A percentile compares a stretch with the other conserved stretches of the same genome.
Conservation (phyloP, 2,113 vertebrate species). For the Caranx melampygus region DNA sequence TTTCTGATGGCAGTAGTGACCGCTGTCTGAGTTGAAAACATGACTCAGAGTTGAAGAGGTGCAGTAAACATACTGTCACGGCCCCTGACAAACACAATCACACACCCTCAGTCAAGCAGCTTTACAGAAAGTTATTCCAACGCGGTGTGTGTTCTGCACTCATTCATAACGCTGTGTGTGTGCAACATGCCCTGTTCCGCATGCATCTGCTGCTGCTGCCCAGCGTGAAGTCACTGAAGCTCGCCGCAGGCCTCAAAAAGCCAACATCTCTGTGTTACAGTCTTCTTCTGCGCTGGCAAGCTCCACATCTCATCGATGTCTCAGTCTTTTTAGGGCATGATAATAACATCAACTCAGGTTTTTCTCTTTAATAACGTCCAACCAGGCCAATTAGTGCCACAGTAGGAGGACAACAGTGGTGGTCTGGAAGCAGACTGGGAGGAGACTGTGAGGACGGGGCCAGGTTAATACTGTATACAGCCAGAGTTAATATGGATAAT, state of each 20-base stretch:
- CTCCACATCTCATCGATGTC: conserved; percentile 40
- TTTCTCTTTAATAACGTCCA: conserved; percentile 39
- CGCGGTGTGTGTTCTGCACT: conserved; percentile 9
- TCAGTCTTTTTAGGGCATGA: conserved; percentile 34
- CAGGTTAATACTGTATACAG: conserved; percentile 1
- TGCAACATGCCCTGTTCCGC: conserved; percentile 31
- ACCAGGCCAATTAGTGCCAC: conserved; percentile 61
- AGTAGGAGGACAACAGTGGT: conserved; percentile 5
- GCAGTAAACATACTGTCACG: conserved; percentile 1
- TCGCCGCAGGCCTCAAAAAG: conserved; percentile 22
- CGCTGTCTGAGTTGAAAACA: conserved; percentile 3
- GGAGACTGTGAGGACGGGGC: not conserved
- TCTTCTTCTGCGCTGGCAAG: not conserved
- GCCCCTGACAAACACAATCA: conserved; percentile 10
- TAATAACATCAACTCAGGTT: conserved; percentile 35
- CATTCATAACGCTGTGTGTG: conserved; percentile 17
- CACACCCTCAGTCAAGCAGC: not conserved
- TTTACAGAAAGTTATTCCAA: conserved; percentile 8
- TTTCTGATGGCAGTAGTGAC: conserved; percentile 35
- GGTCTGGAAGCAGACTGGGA: conserved; percentile 18
- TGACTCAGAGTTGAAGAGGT: conserved; percentile 50
- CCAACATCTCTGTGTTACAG: conserved; percentile 19
- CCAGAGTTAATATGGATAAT: conserved; percentile 32
- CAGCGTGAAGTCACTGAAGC: not conserved
- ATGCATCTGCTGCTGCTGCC: conserved; percentile 24